Evolutionary conservation across 1,140 invertebrate genomes (phyloP).

Genomic region (Triops longicaudatus): DNA sequence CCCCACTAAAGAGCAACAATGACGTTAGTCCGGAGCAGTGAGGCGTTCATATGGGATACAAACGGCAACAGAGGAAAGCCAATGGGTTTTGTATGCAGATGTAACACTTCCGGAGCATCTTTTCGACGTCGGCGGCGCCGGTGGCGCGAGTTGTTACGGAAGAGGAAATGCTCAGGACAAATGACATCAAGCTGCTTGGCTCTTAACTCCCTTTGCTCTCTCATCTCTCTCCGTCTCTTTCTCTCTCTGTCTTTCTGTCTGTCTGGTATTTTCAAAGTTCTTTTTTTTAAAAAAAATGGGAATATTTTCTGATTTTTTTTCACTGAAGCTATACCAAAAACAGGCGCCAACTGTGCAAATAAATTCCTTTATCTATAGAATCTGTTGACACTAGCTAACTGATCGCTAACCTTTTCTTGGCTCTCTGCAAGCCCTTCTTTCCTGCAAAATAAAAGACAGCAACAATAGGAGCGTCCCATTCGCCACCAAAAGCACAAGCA

Average conservation of each 20-base stretch:
- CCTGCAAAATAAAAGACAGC: background rate
- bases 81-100: conserved; percentile 12
- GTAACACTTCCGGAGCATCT: conserved; percentile 6
- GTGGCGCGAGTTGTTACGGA: conserved; percentile 13
- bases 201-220: background rate
- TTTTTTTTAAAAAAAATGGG: background rate
- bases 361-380: background rate
- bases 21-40: conserved; percentile 4
- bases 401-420: background rate
- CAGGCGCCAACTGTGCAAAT: background rate
- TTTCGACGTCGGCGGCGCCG: conserved; percentile 9
- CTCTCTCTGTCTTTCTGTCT: background rate
- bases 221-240: background rate
- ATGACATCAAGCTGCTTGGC: conserved; percentile 9
- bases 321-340: background rate
- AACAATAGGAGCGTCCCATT: background rate
- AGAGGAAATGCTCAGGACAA: conserved; percentile 1
- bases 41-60: conserved; percentile 8
- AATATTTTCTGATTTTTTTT: too few species aligned
- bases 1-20: background rate
- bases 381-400: background rate
- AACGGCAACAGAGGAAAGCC: conserved; percentile 6
- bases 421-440: background rate
- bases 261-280: background rate
- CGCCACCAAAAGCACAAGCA: background rate